A percentile compares a stretch with the other conserved stretches of the same genome.
Conservation (phyloP, 2,113 vertebrate genomes). For the Steatornis caripensis region DNA sequence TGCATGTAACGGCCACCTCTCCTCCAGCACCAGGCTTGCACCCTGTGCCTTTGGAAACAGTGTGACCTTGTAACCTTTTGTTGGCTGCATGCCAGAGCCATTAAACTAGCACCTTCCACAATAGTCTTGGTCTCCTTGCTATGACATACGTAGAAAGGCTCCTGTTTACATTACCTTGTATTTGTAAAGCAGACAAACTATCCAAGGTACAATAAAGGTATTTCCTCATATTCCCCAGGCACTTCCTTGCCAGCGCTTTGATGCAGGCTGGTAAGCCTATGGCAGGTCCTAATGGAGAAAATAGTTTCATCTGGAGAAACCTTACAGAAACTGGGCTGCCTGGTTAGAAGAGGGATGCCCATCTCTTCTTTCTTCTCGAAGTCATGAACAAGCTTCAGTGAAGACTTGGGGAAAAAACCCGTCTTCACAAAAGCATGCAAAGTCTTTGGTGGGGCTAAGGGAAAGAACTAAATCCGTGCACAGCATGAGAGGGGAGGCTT, state of each 20-base stretch:
- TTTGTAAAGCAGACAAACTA: neutral
- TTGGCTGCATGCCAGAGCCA: neutral
- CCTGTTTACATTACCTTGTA: neutral
- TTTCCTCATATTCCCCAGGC: neutral
- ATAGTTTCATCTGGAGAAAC: neutral
- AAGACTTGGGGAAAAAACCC: neutral
- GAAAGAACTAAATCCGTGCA: neutral
- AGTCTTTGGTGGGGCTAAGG: neutral
- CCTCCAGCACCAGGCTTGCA: neutral
- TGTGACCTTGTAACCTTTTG: rapidly evolving
- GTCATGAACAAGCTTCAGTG: neutral
- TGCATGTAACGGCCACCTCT: neutral
- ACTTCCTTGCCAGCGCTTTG: rapidly evolving
- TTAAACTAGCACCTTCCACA: neutral
- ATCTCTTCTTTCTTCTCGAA: neutral
- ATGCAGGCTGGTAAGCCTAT: neutral
- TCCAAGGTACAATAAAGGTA: neutral
- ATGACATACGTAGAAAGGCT: neutral
- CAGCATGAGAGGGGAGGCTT: neutral
- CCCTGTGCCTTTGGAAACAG: neutral
- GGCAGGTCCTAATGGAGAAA: neutral
- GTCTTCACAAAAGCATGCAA: neutral
- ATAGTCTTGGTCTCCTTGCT: neutral
- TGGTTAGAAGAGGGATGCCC: neutral
- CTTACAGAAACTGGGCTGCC: neutral